phyloP scores from a whole-genome alignment of 2,797 vertebrate genomes.

The Phyllotis vaccarum region DNA sequence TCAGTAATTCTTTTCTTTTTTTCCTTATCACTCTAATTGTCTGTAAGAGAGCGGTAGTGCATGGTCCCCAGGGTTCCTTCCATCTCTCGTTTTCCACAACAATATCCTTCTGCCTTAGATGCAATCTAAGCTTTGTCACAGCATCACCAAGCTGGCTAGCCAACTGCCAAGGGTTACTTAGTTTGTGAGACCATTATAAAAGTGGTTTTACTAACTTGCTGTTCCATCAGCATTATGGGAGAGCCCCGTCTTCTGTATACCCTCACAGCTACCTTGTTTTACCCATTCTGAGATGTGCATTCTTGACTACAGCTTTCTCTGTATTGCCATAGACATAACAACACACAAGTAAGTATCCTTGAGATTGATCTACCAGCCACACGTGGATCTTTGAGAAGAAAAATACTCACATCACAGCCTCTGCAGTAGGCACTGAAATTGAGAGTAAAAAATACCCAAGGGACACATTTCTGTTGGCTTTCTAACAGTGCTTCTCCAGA shows the following conservation, averaged over 20 bases:
- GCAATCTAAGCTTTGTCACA: neutral
- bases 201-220: constrained; percentile 26
- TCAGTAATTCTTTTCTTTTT: neutral
- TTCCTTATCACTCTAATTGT: constrained; percentile 15
- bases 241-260: neutral
- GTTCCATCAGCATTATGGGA: neutral
- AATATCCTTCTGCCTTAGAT: neutral
- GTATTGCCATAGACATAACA: neutral
- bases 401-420: neutral
- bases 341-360: neutral
- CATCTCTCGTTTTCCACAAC: constrained; percentile 4
- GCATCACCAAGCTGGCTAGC: neutral
- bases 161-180: neutral
- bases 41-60: constrained; percentile 25
- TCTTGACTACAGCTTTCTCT: constrained; percentile 22
- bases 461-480: constrained; percentile 44
- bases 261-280: constrained; percentile 10
- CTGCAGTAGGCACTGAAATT: constrained; percentile 49
- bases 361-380: neutral
- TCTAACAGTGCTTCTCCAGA: constrained; percentile 43
- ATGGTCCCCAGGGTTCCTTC: neutral
- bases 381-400: constrained; percentile 40
- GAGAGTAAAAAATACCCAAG: constrained; percentile 52
- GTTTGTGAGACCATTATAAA: neutral
- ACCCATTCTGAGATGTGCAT: neutral